Percentiles rank a stretch among this genome's conserved stretches.
These are phyloP conservation scores for Pelodiscus sinensis DNA, from an alignment of 2,113 vertebrate genomes.

Conservation along the genomic window DNA sequence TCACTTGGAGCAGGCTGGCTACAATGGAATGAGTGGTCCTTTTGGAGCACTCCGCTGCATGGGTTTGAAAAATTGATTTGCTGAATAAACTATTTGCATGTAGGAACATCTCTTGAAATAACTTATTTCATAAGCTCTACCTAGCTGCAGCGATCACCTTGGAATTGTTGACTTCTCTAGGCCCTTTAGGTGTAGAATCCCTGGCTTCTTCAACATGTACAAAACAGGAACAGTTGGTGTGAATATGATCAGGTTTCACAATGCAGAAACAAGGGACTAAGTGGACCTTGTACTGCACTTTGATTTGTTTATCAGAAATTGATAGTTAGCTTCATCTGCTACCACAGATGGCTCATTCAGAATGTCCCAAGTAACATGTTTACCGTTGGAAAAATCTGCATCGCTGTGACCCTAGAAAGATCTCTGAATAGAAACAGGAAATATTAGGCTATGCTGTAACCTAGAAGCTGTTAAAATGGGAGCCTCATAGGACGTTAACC, in stretches of 20 bases:
- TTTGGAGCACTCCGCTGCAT: background rate
- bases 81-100: background rate
- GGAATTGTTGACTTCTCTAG: background rate
- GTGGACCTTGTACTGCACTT: constrained; percentile 27
- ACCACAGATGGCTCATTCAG: constrained; percentile 38
- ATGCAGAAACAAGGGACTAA: constrained; percentile 13
- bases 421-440: constrained; percentile 21
- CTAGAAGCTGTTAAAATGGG: background rate
- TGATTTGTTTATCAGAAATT: constrained; percentile 42
- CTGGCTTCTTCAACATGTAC: background rate
- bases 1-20: background rate
- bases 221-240: background rate
- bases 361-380: constrained; percentile 35
- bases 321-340: constrained; percentile 43
- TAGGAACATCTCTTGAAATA: background rate
- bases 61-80: background rate
- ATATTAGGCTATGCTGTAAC: constrained; percentile 10
- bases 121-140: background rate
- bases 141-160: background rate
- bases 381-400: constrained; percentile 45
- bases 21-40: background rate
- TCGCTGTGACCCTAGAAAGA: background rate
- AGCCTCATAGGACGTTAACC: background rate
- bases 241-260: background rate
- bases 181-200: background rate